Conservation (phyloP, 2,888 invertebrate species). For the Penaeus monodon region DNA sequence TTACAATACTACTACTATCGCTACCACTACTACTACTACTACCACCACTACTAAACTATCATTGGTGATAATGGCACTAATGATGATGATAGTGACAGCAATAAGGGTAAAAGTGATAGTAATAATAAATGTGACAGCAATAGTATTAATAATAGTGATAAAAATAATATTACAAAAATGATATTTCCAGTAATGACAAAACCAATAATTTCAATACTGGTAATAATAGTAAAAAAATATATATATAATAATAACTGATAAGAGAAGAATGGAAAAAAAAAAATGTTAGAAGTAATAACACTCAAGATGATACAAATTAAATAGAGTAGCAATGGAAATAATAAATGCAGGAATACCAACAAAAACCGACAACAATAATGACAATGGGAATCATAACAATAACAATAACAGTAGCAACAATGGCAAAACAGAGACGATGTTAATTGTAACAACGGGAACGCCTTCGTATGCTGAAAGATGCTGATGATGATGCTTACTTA, state of each 20-base stretch:
- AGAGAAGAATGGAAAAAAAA: neutral
- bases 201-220: neutral
- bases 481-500: too few species aligned
- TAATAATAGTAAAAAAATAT: neutral
- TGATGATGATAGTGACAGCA: too few species aligned
- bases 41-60: too few species aligned
- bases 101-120: too few species aligned
- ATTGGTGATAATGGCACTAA: too few species aligned
- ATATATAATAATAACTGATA: neutral
- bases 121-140: too few species aligned
- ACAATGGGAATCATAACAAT: constrained; percentile 1
- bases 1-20: too few species aligned
- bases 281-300: neutral
- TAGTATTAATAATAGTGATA: too few species aligned
- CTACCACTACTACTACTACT: too few species aligned
- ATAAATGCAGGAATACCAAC: neutral
- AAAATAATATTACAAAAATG: too few species aligned
- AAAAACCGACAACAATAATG: neutral
- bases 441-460: neutral
- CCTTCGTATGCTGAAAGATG: too few species aligned
- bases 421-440: neutral
- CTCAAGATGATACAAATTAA: neutral
- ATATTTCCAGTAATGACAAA: too few species aligned
- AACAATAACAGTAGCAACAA: constrained; percentile 6
- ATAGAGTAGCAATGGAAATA: neutral